Evolutionary conservation across 2,888 invertebrate genomes (phyloP), one percentile per base, ranked within the genome.

Genomic region (Drosophila hamatofila): DNA sequence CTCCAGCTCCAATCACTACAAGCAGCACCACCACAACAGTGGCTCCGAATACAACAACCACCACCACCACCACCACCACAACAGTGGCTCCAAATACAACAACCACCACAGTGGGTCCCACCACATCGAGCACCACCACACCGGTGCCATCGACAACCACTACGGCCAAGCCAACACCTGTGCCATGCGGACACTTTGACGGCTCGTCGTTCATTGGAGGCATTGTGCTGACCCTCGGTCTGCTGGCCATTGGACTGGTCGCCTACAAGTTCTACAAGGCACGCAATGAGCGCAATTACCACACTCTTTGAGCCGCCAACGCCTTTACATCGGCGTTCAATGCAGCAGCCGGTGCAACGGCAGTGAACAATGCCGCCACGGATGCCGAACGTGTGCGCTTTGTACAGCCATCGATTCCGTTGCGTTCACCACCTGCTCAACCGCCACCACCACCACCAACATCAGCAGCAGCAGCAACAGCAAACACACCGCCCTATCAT

Each of bases 181-280:
- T 91, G 63, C 88, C 93, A 3, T 90, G 92, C 41, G 83, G 92
- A 89, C 94, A 95, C 49, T 96, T 96, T 87, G 96, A 96, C 91
- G 96, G 96, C 3, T 94, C 96, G 2, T 96, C 96, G 84, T 96
- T 96, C 92, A 94, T 96, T 74, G 98, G 97, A 35, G 98, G 98
- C 48, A 97, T 98, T 71, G 96, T 97, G 33, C 93, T 98, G 67
- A 95, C 96, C 11, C 93, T 96, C 25, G 97, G 97, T 37, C 92
- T 97, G 23, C 94, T 97, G 61, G 97, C 96, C 12, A 96, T 98
- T 66, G 95, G 96, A 3, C 95, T 96, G 93, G 96, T 97, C 88
- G 96, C 96, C 41, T 96, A 96, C 94, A 97, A 97, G 92, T 97
- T 97, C 93, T 98, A 97, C 94, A 96, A 96, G 92, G 96, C 97